A percentile compares a stretch with the other conserved stretches of the same genome.
phyloP scores from a whole-genome alignment of 2,888 invertebrate species.

The Seira musarum region DNA sequence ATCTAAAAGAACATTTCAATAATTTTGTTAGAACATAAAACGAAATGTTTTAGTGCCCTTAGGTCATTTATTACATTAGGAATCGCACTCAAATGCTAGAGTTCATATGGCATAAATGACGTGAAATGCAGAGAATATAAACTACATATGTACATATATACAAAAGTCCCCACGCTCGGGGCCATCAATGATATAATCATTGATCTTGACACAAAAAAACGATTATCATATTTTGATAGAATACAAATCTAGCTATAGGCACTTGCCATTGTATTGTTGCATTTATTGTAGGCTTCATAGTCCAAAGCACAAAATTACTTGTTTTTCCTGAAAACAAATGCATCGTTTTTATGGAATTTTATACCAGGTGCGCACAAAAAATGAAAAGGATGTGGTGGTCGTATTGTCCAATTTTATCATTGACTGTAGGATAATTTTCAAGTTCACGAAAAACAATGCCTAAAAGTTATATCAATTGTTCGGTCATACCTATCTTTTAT shows the following conservation, averaged over 20 bases:
- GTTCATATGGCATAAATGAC: not conserved
- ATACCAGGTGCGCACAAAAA: constrained; percentile 11
- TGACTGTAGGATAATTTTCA: constrained; percentile 27
- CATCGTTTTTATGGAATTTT: not conserved
- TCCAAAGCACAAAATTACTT: constrained; percentile 6
- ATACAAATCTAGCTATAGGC: not conserved
- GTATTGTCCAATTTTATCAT: not conserved
- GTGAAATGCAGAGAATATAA: too few species aligned
- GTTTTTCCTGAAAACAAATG: constrained; percentile 27
- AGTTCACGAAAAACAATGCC: constrained; percentile 57
- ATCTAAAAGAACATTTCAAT: too few species aligned
- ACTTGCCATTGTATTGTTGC: too few species aligned
- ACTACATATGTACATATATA: not conserved
- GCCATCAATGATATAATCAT: constrained; percentile 59
- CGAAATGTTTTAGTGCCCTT: not conserved
- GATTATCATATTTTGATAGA: constrained; percentile 54
- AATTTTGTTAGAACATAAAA: too few species aligned
- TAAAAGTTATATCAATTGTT: not conserved
- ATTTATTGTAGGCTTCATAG: too few species aligned
- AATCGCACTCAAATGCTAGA: too few species aligned
- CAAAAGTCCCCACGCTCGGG: constrained; percentile 31
- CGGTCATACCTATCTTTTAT: not conserved
- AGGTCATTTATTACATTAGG: not conserved
- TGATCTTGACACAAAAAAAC: constrained; percentile 61
- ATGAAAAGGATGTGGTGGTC: constrained; percentile 17